A percentile compares a stretch with the other conserved stretches of the same genome.
These are phyloP conservation scores for Eonycteris spelaea DNA, from an alignment of 2,113 vertebrate species.

Conservation along the genomic window DNA sequence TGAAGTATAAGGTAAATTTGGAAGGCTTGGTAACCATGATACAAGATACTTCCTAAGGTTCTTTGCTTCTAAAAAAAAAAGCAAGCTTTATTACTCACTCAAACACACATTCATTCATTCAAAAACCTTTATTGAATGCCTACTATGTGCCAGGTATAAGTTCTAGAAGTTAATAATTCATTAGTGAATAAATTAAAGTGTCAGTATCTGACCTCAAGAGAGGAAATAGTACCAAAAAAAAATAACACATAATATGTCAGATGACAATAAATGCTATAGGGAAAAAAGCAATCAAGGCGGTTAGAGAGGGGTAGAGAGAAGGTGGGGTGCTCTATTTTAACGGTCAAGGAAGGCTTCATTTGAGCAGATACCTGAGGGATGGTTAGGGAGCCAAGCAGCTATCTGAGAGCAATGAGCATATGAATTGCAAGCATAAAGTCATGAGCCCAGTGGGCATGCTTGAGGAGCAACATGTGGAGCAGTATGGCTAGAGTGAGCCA, in stretches of 20 bases:
- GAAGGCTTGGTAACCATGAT: not conserved
- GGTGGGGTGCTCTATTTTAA: not conserved
- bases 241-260: not conserved
- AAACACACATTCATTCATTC: not conserved
- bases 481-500: not conserved
- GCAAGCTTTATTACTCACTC: not conserved
- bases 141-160: not conserved
- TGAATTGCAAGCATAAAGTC: not conserved
- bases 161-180: not conserved
- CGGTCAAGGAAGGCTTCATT: not conserved
- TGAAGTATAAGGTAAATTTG: not conserved
- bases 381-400: not conserved
- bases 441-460: fast-evolving
- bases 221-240: not conserved
- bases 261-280: not conserved
- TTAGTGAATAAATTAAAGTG: conserved; percentile 8
- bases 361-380: not conserved
- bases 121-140: not conserved
- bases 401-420: not conserved
- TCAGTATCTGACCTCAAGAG: not conserved
- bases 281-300: not conserved
- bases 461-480: not conserved
- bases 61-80: not conserved
- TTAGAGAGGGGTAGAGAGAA: not conserved
- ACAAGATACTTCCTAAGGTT: not conserved